These are phyloP conservation scores for Leuciscus waleckii DNA, from an alignment of 2,797 vertebrate genomes.

Conservation along the genomic window DNA sequence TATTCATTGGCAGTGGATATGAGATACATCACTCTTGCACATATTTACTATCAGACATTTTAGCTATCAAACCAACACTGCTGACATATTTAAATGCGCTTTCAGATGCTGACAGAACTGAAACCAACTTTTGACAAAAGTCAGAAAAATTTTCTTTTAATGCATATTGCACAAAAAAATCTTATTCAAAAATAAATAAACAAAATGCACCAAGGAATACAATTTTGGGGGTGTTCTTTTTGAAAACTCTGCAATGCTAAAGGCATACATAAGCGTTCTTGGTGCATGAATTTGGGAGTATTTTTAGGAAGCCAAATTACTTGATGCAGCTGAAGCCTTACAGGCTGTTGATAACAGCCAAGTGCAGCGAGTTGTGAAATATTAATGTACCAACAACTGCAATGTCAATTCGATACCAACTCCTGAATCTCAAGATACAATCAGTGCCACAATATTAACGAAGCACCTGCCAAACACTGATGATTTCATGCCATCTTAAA, in stretches of 20 bases:
- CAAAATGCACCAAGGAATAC: not conserved
- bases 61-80: not conserved
- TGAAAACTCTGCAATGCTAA: not conserved
- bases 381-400: slow-evolving; percentile 43
- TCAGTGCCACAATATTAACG: slow-evolving; percentile 15
- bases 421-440: slow-evolving; percentile 31
- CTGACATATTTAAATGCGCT: not conserved
- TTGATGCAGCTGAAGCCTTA: slow-evolving; percentile 42
- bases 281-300: slow-evolving; percentile 25
- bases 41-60: not conserved
- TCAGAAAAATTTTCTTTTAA: not conserved
- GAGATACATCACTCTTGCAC: not conserved
- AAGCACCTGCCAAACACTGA: slow-evolving; percentile 35
- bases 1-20: not conserved
- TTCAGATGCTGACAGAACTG: not conserved
- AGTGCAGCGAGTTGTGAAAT: slow-evolving; percentile 40
- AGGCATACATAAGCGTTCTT: slow-evolving; percentile 7
- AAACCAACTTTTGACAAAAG: not conserved
- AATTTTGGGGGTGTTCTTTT: slow-evolving; percentile 9
- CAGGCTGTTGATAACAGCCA: slow-evolving; percentile 43
- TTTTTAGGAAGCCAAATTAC: slow-evolving; percentile 41
- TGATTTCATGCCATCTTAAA: slow-evolving; percentile 4
- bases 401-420: slow-evolving; percentile 36
- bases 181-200: slow-evolving; percentile 1
- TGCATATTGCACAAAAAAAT: not conserved